Base-by-base conservation (phyloP, 1,140 invertebrate genomes). In the Aphelenchoides besseyi region DNA sequence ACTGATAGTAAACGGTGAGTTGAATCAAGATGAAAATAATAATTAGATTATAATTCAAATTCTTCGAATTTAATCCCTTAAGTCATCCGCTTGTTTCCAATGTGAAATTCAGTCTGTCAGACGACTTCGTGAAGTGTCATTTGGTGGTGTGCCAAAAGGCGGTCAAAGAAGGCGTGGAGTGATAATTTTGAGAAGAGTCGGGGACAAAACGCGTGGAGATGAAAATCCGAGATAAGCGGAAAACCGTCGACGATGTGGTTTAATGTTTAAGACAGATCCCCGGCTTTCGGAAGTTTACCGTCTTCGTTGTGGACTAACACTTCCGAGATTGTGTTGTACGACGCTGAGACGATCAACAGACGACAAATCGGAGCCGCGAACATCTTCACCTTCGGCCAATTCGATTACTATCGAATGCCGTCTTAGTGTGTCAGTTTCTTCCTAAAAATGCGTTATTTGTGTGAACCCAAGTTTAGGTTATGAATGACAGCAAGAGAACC, bases 221-320 rank as follows among this genome's bases (percentile, higher is more conserved):
- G 41, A 48, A n/a, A 48, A 48, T 48, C 41, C 41, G 12, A 12
- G 41, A 48, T 48, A 48, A 12, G 41, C 41, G 12, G 12, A 48
- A 48, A 48, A 48, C 41, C 41, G 41, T 12, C 12, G 41, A 48
- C 41, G 41, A 12, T 12, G 41, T 23, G 41, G 41, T 48, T 48
- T 48, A n/a, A n/a, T n/a, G 41, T 48, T 23, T 12, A 23, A 12
- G 41, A 48, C 41, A 48, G 41, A 23, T 59, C 55, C 18, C 55
- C 18, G 55, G 41, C 18, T 33, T 5, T 28, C 18, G 5, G 5
- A 28, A 59, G n/a, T 23, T 23, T 8, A 59, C 55, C 55, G 5
- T 59, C 55, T 59, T 59, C 55, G 55, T 8, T 59, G 55, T 33
- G 55, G 55, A 33, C 55, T 59, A 8, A 18, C 55, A 23, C 55